phyloP scores from a whole-genome alignment of 2,797 vertebrate genomes.

The Argentina silus region DNA sequence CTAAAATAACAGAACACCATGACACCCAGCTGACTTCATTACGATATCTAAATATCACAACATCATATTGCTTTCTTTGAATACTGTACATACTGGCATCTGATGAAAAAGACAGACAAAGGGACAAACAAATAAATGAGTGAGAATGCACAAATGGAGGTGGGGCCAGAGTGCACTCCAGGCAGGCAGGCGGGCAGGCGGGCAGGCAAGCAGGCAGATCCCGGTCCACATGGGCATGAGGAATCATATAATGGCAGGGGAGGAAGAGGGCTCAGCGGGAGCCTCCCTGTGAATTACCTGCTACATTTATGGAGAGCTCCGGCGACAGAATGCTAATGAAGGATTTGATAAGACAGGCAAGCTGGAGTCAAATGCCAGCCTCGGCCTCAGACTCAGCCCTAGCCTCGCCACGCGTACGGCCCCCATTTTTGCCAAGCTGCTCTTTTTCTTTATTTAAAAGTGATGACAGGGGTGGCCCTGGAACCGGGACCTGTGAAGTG shows the following conservation, averaged over 20 bases:
- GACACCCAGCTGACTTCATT: constrained; percentile 50
- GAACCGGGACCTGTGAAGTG: constrained; percentile 40
- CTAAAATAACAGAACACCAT: constrained; percentile 47
- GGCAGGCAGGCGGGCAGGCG: constrained; percentile 48
- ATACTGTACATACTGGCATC: constrained; percentile 16
- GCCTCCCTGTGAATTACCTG: constrained; percentile 59
- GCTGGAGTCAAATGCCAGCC: constrained; percentile 66
- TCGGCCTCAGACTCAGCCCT: constrained; percentile 27
- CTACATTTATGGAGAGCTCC: constrained; percentile 62
- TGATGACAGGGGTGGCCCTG: constrained; percentile 47
- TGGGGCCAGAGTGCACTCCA: constrained; percentile 43
- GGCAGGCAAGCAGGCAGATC: constrained; percentile 57
- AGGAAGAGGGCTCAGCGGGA: constrained; percentile 62
- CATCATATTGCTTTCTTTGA: constrained; percentile 45
- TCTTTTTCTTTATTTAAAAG: constrained; percentile 54
- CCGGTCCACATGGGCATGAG: constrained; percentile 61
- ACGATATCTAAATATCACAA: constrained; percentile 54
- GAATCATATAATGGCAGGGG: constrained; percentile 66
- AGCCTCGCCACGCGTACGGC: constrained; percentile 26
- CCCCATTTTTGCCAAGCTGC: constrained; percentile 52
- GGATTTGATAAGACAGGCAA: constrained; percentile 62
- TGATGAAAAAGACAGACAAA: not conserved
- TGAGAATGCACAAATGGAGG: constrained; percentile 25
- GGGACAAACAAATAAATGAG: not conserved
- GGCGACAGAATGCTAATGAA: constrained; percentile 70